Base-by-base conservation (phyloP, 2,113 vertebrate genomes). In the Poicephalus meyeri region DNA sequence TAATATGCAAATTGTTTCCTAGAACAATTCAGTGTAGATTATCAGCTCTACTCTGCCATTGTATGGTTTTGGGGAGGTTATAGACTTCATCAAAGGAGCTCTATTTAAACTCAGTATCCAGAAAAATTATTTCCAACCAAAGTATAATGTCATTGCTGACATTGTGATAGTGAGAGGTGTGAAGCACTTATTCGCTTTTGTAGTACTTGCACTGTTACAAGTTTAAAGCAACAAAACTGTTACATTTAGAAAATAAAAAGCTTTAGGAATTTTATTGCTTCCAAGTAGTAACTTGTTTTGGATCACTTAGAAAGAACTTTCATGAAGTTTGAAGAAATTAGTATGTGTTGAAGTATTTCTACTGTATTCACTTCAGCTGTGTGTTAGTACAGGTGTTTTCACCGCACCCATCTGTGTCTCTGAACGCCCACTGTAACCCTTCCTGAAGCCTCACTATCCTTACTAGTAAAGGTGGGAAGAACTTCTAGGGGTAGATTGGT, bases 221-320 rank as follows among this genome's bases (percentile, higher is more conserved):
- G 2, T 69, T 86, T 42, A 42, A 66, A 95, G 93, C 56, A 63
- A 0, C 39, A 23, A 66, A 92, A 28, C 46, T 81, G 68, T 71
- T 91, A 29, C 8, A 73, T 89, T 91, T 88, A 88, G 70, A 63
- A 96, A 95, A 95, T 65, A 66, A 82, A 93, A 96, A 49, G 39
- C 86, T 74, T 76, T 66, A 73, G 53, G 74, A 88, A 77, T 85
- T 25, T 86, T 84, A 49, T 15, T 91, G 25, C 52, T 85, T 96
- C 76, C 53, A 69, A 89, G 77, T 77, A 86, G 80, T 60, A 84
- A 81, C 77, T 86, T 88, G 69, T 44, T 52, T 76, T 91, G 66
- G 49, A 88, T 92, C 37, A 53, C 64, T 88, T 93, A 69, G 44
- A 47, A 73, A 35, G 71, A 68, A 60, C 73, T 96, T 96, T 26